Evolutionary conservation across 2,113 vertebrate genomes (phyloP), one percentile per base, ranked within the genome.

Genomic region (Loxodonta africana): DNA sequence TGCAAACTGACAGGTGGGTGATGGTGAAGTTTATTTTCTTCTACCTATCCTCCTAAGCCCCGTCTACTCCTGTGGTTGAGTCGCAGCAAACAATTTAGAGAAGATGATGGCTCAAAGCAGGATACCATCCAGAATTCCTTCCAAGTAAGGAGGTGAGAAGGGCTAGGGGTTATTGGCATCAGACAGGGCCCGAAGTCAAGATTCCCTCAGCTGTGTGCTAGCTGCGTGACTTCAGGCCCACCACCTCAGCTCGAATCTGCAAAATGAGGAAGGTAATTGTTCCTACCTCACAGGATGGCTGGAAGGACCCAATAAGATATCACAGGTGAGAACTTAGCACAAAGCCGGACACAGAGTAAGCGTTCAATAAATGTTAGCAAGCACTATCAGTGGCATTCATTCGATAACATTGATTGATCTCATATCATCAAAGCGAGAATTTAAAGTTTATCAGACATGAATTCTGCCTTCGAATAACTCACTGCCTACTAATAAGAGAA

Each of bases 131-230:
- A 63, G 84, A 77, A 51, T 44, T 62, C 74, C 77, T 85, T 30
- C 60, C 71, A 18, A 4, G 12, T 14, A 10, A 77, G 62, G 20
- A 63, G 20, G 33, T 14, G 4, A 33, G 53, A 71, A 57, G 8
- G 51, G 46, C 41, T 4, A 2, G 5, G 15, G 11, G 15, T 2
- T 5, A 33, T 18, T 48, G 83, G 7, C 53, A 9, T 48, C 46
- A 37, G 28, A 46, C 3, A 33, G 86, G 94, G 53, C 5, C 12
- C 67, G 23, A n/a, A 57, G 23, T 73, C 51, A 73, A 41, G 46
- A 33, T 0, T 67, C 41, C 1, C 60, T n/a, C 20, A 10, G 67
- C 53, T 5, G 8, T 0, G 0, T 2, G 0, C 48, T 2, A 78
- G 69, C 88, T 10, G 20, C 0, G 33, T 76, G 81, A 28, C 62